Evolutionary conservation across 2,888 invertebrate species (phyloP), one percentile per base, ranked within the genome.

Genomic region (Heteromyza rotundicornis): DNA sequence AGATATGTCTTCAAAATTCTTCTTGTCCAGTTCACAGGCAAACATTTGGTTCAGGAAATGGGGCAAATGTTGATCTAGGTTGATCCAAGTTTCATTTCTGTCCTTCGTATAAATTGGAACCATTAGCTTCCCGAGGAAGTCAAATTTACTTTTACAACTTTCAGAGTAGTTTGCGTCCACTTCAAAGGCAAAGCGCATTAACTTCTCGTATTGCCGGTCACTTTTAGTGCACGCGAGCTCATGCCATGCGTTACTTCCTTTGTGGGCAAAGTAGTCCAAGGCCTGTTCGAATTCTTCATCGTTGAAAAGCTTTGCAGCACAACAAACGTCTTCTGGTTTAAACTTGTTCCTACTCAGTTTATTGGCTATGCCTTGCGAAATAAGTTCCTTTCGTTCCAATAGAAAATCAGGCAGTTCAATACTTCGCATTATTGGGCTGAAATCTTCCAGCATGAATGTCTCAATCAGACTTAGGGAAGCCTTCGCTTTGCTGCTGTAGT

Each of bases 261-360:
- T 32, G 32, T 32, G 19, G 35, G 14, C 17, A 23, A 35, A 36
- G n/a, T 20, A 20, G 8, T 20, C 8, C 17, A 55, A 22, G 10
- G 40, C 36, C 22, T 20, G 10, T 3, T 32, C 55, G 40, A 55
- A 55, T 17, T 55, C 55, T 8, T 32, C 35, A 55, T 36, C 55
- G 19, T 10, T 40, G 14, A 55, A 20, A 8, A 35, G 12, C 17
- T 55, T 55, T 5, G 55, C 55, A 19, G 36, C 55, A 19, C 19
- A 12, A 14, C 55, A 55, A 2, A 55, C n/a, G n/a, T n/a, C n/a
- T n/a, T n/a, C n/a, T n/a, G n/a, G n/a, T n/a, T n/a, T n/a, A n/a
- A 8, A 32, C 32, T 32, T 12, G 32, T 32, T 12, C 32, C n/a
- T n/a, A n/a, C n/a, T n/a, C n/a, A n/a, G n/a, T n/a, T 32, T 32